Evolutionary conservation across 30 jellyfish, hydroid and myxozoan species (phyloP), one percentile per base, ranked within the genome.

Genomic region (Turritopsis rubra): DNA sequence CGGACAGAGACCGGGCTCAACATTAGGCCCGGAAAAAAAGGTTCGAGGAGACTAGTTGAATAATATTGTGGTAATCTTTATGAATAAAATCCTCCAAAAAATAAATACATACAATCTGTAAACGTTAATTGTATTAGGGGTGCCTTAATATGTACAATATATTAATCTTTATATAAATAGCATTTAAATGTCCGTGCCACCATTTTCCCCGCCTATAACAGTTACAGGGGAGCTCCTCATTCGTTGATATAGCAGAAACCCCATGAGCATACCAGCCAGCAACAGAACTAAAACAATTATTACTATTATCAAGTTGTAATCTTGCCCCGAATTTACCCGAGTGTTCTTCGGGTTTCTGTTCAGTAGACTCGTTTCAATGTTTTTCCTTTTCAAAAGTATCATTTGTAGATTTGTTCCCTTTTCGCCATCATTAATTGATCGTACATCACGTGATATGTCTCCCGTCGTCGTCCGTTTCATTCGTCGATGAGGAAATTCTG

Each of bases 391-490:
- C 60, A 80, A 65, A 16, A 25, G 54, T 23, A 93, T 85, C 96
- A 93, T 83, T 30, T 93, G 96, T 60, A 93, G 73, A 72, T 93
- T 88, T 0, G 99, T 93, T 41, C 99, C 99, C 53, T 66, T 78
- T 75, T 83, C 82, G 5, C 60, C 60, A 65, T 71, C 84, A 26
- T 96, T 96, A 72, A 93, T 93, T 21, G 85, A 23, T 16, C 73
- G 66, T 60, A 93, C 21, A 26, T 88, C 96, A 66, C 66, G 84
- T 0, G 52, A 8, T 22, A 29, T n/a, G 0, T 83, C 60, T 21
- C 13, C 84, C 18, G 30, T n/a, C 41, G 24, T n/a, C 80, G 28
- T 16, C 9, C 82, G 7, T 53, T 65, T 80, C 54, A 22, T 23
- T 31, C 87, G 87, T 19, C 53, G 23, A 24, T 30, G 41, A 3